Evolutionary conservation across 2,888 invertebrate species (phyloP).

Genomic region (Yponomeuta plumbellus): DNA sequence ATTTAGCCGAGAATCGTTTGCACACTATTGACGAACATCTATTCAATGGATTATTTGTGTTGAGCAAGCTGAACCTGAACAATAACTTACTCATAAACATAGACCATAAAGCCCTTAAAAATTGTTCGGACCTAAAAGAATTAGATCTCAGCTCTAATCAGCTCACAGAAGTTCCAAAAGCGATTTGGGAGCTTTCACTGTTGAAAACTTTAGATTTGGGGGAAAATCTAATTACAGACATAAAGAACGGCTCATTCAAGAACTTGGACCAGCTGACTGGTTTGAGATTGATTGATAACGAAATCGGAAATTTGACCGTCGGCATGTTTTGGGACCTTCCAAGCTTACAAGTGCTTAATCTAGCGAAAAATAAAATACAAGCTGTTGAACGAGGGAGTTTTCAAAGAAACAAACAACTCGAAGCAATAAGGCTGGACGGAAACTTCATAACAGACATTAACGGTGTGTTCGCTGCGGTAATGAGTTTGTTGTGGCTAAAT

Average conservation of each 20-base stretch:
- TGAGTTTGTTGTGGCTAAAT: slow-evolving; percentile 90
- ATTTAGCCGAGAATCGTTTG: slow-evolving; percentile 91
- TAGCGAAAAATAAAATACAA: slow-evolving; percentile 92
- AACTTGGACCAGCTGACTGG: slow-evolving; percentile 92
- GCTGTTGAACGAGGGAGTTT: slow-evolving; percentile 90
- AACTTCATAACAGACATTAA: slow-evolving; percentile 93
- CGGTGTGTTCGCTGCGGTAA: slow-evolving; percentile 89
- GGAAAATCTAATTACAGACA: slow-evolving; percentile 90
- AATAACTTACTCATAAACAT: slow-evolving; percentile 88
- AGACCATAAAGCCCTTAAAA: slow-evolving; percentile 88
- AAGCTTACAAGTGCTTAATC: slow-evolving; percentile 88
- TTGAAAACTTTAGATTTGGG: slow-evolving; percentile 93
- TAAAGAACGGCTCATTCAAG: slow-evolving; percentile 89
- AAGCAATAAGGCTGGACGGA: slow-evolving; percentile 91
- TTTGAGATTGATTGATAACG: slow-evolving; percentile 91
- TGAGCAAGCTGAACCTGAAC: slow-evolving; percentile 89
- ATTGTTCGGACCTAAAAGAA: slow-evolving; percentile 92
- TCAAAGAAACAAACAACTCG: slow-evolving; percentile 86
- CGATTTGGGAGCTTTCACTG: slow-evolving; percentile 86
- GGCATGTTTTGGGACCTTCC: slow-evolving; percentile 92
- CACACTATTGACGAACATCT: slow-evolving; percentile 87
- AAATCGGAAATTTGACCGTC: slow-evolving; percentile 87
- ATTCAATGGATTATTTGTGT: slow-evolving; percentile 89
- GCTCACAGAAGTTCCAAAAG: slow-evolving; percentile 86
- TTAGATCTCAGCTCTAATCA: slow-evolving; percentile 92